Evolutionary conservation across 92 coral and sea anemone genomes (phyloP), one percentile per base, ranked within the genome.

Genomic region (Nematostella vectensis): DNA sequence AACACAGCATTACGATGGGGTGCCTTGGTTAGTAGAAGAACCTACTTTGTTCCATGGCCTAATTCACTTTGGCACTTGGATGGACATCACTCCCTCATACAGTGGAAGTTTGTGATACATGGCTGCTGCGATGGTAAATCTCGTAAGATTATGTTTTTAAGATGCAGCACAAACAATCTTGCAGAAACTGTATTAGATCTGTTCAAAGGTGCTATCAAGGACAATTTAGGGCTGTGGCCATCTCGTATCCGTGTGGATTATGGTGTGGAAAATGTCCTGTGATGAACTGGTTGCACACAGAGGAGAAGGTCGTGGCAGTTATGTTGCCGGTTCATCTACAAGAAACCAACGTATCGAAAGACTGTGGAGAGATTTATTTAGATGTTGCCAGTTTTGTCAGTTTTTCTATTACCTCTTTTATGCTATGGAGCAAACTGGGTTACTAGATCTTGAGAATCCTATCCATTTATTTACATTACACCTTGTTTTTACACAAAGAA

Each of bases 1-100:
- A 79, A 79, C 66, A 62, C 87, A 19, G 74, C 75, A 4, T 43
- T 74, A 59, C 48, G 94, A 37, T 78, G 94, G 85, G 94, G 94
- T 58, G 81, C 85, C 29, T 55, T 83, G 33, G 85, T 77, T 4
- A 64, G 76, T 15, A 66, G 77, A 21, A 75, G 80, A 49, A 59
- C 8, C 27, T 78, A 78, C 74, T 78, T 71, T 71, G 79, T 78
- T 11, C 71, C 67, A 31, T 79, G 87, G 87, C 86, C 81, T 51
- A 80, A 67, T 58, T 80, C 88, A 12, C 39, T 80, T 12, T 80
- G 82, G 79, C 88, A 81, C 63, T 42, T 81, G 15, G 85, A 83
- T 62, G 85, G 95, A 25, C 95, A 86, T 37, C 73, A 76, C 63
- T 80, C 85, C 13, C 62, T 79, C 25, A 79, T 83, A 40, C 63